Evolutionary conservation across 2,113 vertebrate species (phyloP).

Genomic region (Hippopotamus amphibius): DNA sequence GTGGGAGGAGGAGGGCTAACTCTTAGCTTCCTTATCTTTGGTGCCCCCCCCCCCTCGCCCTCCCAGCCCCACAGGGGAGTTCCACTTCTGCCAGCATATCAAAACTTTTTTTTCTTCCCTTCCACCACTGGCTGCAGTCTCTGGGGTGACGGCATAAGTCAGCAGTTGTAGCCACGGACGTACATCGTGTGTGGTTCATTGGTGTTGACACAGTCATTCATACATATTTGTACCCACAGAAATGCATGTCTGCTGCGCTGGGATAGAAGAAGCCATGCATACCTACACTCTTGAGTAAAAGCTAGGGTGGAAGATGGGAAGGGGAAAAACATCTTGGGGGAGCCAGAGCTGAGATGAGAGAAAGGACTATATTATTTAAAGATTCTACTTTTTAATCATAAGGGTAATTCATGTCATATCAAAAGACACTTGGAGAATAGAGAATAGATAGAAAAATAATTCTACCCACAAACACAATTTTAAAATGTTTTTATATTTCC

Average conservation of each 20-base stretch:
- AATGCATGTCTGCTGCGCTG: not conserved
- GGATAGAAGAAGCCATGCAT: too few relatives aligned
- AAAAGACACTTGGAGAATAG: conserved; percentile 26
- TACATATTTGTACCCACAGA: too few relatives aligned
- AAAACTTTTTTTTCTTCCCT: not conserved
- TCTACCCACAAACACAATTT: not conserved
- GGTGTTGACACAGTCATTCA: not conserved
- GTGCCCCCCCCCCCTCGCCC: not conserved
- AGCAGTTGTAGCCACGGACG: not conserved
- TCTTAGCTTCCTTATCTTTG: not conserved
- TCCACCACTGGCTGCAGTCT: not conserved
- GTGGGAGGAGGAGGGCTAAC: not conserved
- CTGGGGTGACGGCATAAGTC: not conserved
- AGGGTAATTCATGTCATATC: not conserved
- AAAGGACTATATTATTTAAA: not conserved
- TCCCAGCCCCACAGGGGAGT: too few relatives aligned
- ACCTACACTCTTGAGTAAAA: not conserved
- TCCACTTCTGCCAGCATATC: not conserved
- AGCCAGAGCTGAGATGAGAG: not conserved
- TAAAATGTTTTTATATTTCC: not conserved
- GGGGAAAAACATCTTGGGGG: not conserved
- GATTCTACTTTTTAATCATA: not conserved
- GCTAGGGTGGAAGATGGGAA: not conserved
- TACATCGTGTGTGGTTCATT: not conserved
- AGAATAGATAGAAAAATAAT: not conserved